phyloP scores from a whole-genome alignment of 1,140 invertebrate genomes.

The Muscidifurax raptorellus region DNA sequence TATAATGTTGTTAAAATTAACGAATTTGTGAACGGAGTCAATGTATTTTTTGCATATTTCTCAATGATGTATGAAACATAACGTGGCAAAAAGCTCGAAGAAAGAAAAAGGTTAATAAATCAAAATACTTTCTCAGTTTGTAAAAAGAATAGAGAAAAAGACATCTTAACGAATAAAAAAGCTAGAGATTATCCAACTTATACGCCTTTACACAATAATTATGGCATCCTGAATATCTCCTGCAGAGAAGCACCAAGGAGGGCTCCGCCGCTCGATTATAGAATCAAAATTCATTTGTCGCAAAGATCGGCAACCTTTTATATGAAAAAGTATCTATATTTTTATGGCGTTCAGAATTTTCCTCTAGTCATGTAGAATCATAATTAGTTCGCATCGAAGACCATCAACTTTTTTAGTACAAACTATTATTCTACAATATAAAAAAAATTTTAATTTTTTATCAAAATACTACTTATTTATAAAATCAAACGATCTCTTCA shows the following conservation, averaged over 20 bases:
- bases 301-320: conserved; percentile 36
- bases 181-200: conserved; percentile 46
- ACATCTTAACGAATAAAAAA: conserved; percentile 33
- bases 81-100: neutral
- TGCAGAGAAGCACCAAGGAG: conserved; percentile 34
- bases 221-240: conserved; percentile 49
- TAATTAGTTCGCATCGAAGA: neutral
- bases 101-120: neutral
- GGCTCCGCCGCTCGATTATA: conserved; percentile 25
- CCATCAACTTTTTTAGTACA: neutral
- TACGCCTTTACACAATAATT: conserved; percentile 48
- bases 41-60: neutral
- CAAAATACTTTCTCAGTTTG: conserved; percentile 11
- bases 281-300: neutral
- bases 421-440: neutral
- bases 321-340: neutral
- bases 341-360: neutral
- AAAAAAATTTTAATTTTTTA: neutral
- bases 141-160: neutral
- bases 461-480: neutral
- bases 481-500: neutral
- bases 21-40: neutral
- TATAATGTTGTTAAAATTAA: neutral
- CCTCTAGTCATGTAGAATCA: neutral
- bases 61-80: neutral